Percentiles rank a stretch among this genome's conserved stretches.
phyloP scores from a whole-genome alignment of 2,113 vertebrate species.

The Scartelaos histophorus region DNA sequence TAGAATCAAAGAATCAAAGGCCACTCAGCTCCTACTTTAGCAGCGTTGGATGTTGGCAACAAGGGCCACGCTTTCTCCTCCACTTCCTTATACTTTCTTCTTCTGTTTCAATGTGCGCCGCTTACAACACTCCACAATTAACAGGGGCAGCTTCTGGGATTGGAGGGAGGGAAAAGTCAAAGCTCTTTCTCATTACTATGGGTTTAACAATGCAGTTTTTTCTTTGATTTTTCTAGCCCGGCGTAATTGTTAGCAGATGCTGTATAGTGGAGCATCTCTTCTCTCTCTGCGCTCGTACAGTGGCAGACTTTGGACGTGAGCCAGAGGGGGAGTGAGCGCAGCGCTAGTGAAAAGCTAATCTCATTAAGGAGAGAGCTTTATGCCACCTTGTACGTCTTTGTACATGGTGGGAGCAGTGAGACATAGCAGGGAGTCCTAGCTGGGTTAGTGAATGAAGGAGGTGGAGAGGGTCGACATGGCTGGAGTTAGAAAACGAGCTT shows the following conservation, averaged over 20 bases:
- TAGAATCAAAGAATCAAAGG: conserved; percentile 64
- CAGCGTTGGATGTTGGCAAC: conserved; percentile 19
- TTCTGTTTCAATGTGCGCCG: conserved; percentile 6
- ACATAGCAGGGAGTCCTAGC: conserved; percentile 39
- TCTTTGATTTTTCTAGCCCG: conserved; percentile 68
- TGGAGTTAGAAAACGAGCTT: conserved; percentile 44
- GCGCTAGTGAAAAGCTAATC: conserved; percentile 75
- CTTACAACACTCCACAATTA: conserved; percentile 63
- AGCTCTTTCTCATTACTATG: conserved; percentile 67
- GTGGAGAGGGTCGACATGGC: conserved; percentile 38
- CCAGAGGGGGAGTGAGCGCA: conserved; percentile 71
- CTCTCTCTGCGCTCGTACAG: conserved; percentile 63
- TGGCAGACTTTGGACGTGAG: conserved; percentile 66
- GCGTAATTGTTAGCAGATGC: conserved; percentile 82
- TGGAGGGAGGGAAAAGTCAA: conserved; percentile 56
- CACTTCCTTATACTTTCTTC: conserved; percentile 23
- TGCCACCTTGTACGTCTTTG: conserved; percentile 70
- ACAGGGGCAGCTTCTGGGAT: conserved; percentile 53
- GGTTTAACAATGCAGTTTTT: conserved; percentile 67
- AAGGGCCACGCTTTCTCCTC: conserved; percentile 40
- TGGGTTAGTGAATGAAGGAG: conserved; percentile 59
- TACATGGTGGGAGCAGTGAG: conserved; percentile 45
- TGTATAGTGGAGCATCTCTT: conserved; percentile 71
- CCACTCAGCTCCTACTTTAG: conserved; percentile 23
- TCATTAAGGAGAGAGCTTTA: conserved; percentile 76